Percentiles rank a stretch among this genome's conserved stretches.
Evolutionary conservation across 2,797 vertebrate species (phyloP).

Genomic region (Enteromius unitaeniatus): DNA sequence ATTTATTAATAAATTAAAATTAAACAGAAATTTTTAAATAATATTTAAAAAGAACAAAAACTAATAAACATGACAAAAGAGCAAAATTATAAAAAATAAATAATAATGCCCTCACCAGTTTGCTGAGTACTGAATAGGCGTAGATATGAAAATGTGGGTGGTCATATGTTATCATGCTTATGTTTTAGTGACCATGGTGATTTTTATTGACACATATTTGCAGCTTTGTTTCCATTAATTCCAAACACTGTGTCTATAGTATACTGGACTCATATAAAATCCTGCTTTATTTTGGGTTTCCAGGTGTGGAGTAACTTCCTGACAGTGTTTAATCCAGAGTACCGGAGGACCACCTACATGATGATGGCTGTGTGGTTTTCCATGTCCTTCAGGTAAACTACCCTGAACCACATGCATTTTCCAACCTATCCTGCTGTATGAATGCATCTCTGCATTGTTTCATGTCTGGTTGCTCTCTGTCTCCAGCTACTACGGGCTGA

Average conservation of each 20-base stretch:
- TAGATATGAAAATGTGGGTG: background rate
- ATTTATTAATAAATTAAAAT: background rate
- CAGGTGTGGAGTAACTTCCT: conserved; percentile 94
- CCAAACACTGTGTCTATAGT: background rate
- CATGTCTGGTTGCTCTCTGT: background rate
- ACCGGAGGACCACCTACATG: conserved; percentile 92
- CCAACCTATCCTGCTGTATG: background rate
- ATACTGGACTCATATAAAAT: background rate
- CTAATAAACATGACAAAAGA: background rate
- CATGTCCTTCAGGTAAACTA: conserved; percentile 93
- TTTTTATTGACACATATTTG: background rate
- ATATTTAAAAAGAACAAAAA: background rate
- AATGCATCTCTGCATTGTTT: conserved; percentile 19
- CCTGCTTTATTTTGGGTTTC: background rate
- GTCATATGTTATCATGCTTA: background rate
- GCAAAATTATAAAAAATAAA: background rate
- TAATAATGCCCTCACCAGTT: background rate
- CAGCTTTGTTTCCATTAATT: background rate
- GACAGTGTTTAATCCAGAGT: conserved; percentile 87
- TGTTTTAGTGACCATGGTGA: background rate
- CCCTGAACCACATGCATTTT: background rate
- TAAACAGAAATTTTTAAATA: background rate
- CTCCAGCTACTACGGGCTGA: conserved; percentile 93
- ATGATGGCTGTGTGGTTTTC: conserved; percentile 99
- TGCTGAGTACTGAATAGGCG: background rate